Evolutionary conservation across 2,888 invertebrate genomes (phyloP).

Genomic region (Zygaena filipendulae): DNA sequence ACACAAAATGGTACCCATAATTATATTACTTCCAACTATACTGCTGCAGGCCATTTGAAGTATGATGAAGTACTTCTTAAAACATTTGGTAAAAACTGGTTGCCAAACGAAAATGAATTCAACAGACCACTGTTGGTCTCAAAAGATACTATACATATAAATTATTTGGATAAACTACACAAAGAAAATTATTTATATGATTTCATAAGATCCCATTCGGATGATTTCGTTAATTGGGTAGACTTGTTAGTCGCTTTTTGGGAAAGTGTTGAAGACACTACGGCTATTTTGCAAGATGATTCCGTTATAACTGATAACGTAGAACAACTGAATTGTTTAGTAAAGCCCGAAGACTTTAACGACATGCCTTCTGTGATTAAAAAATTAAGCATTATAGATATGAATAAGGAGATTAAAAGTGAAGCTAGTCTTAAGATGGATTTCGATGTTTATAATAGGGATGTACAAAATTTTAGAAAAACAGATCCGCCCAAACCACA

Average conservation of each 20-base stretch:
- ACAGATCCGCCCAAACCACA: slow-evolving; percentile 42
- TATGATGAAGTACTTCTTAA: slow-evolving; percentile 20
- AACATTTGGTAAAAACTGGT: slow-evolving; percentile 32
- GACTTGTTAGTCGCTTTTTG: slow-evolving; percentile 41
- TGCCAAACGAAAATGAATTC: slow-evolving; percentile 39
- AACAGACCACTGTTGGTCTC: slow-evolving; percentile 31
- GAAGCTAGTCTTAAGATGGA: slow-evolving; percentile 30
- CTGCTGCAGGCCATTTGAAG: slow-evolving; percentile 10
- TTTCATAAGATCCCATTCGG: slow-evolving; percentile 28
- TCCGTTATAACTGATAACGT: slow-evolving; percentile 15
- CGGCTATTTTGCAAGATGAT: slow-evolving; percentile 24
- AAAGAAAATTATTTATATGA: slow-evolving; percentile 36
- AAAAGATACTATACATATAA: slow-evolving; percentile 16
- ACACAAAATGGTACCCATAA: slow-evolving; percentile 7
- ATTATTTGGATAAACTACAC: slow-evolving; percentile 22
- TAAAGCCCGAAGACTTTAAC: slow-evolving; percentile 34
- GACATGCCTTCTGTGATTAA: slow-evolving; percentile 33
- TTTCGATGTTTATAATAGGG: slow-evolving; percentile 55
- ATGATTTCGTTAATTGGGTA: slow-evolving; percentile 34
- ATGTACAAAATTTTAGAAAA: slow-evolving; percentile 49
- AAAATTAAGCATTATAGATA: slow-evolving; percentile 40
- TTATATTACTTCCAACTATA: slow-evolving; percentile 6
- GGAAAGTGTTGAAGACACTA: slow-evolving; percentile 30
- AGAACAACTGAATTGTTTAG: slow-evolving; percentile 24
- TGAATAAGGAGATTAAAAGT: slow-evolving; percentile 20